A percentile compares a stretch with the other conserved stretches of the same genome.
These are phyloP conservation scores for Trinorchestia longiramus DNA, from an alignment of 1,140 invertebrate genomes.

Conservation along the genomic window DNA sequence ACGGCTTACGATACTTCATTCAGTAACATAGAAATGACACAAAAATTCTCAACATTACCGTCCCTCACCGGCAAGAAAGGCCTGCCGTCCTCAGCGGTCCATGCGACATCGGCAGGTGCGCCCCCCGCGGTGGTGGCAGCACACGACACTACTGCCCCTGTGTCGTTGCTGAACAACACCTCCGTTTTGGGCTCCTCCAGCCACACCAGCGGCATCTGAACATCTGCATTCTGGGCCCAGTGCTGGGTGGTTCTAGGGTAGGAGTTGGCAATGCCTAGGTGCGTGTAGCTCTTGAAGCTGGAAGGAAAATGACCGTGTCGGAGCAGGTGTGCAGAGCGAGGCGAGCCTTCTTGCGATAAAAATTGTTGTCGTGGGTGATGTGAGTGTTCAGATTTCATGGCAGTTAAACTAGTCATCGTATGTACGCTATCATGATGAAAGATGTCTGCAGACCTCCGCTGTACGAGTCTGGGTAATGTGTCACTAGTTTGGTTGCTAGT, in stretches of 20 bases:
- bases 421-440: background rate
- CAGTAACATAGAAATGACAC: background rate
- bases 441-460: background rate
- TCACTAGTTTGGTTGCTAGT: background rate
- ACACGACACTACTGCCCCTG: background rate
- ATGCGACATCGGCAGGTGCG: background rate
- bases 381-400: background rate
- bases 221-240: background rate
- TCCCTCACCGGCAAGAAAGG: slow-evolving; percentile 31
- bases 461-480: background rate
- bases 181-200: slow-evolving; percentile 5
- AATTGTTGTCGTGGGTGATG: background rate
- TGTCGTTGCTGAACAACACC: slow-evolving; percentile 42
- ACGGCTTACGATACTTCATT: background rate
- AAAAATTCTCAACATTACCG: background rate
- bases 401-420: background rate
- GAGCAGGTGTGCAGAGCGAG: background rate
- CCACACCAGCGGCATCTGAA: slow-evolving; percentile 24
- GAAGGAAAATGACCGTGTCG: background rate
- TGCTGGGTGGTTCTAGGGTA: background rate
- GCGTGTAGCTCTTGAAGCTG: background rate
- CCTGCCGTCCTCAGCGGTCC: slow-evolving; percentile 13
- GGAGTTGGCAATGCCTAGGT: background rate
- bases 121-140: background rate
- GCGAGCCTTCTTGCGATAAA: background rate